Percentiles rank a stretch among this genome's conserved stretches.
Evolutionary conservation across 2,888 invertebrate species (phyloP).

Genomic region (Alloscopus bannaensis): DNA sequence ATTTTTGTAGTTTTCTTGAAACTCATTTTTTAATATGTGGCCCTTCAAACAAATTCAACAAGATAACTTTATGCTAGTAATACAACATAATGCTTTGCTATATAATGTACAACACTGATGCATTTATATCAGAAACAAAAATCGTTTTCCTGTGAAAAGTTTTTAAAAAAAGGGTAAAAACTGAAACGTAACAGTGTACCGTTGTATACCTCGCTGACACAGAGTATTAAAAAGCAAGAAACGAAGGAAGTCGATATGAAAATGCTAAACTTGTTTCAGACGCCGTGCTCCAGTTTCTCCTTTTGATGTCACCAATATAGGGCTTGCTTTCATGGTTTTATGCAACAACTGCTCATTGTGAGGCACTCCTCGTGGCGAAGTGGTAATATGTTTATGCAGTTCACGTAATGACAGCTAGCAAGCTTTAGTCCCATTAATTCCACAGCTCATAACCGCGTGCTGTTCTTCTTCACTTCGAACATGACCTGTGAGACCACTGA

Average conservation of each 20-base stretch:
- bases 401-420: neutral
- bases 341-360: neutral
- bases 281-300: constrained; percentile 4
- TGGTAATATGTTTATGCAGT: neutral
- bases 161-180: neutral
- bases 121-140: neutral
- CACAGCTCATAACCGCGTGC: too few species aligned
- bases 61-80: too few species aligned
- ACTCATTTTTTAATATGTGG: too few species aligned
- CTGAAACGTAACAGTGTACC: neutral
- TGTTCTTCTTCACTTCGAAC: too few species aligned
- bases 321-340: constrained; percentile 15
- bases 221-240: neutral
- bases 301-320: neutral
- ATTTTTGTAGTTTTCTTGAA: too few species aligned
- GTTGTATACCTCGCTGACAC: neutral
- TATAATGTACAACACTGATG: neutral
- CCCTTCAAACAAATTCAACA: too few species aligned
- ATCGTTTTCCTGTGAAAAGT: neutral
- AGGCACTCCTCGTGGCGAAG: neutral
- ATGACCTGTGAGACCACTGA: too few species aligned
- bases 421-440: neutral
- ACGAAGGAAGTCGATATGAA: neutral
- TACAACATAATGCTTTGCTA: too few species aligned
- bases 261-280: neutral